A percentile compares a stretch with the other conserved stretches of the same genome.
Evolutionary conservation across 2,888 invertebrate species (phyloP).

Genomic region (Eupithecia dodoneata): DNA sequence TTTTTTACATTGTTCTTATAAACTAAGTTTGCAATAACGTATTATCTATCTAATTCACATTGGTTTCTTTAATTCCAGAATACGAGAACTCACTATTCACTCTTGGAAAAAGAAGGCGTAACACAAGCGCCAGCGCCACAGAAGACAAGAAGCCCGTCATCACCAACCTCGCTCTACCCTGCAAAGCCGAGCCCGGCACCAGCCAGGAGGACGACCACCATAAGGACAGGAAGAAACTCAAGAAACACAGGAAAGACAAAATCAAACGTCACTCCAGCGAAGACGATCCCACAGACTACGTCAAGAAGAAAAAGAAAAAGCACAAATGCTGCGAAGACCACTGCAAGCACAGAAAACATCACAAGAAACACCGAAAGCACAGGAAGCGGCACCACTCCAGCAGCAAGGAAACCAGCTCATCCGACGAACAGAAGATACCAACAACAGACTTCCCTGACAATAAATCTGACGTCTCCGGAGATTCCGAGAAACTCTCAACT

Average conservation of each 20-base stretch:
- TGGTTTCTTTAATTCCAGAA: conserved; percentile 82
- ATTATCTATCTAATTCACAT: neutral
- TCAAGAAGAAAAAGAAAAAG: conserved; percentile 87
- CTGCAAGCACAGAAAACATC: conserved; percentile 89
- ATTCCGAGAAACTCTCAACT: conserved; percentile 69
- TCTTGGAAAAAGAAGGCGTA: conserved; percentile 89
- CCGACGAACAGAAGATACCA: conserved; percentile 77
- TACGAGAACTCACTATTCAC: conserved; percentile 92
- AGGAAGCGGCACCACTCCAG: conserved; percentile 88
- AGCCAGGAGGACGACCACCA: conserved; percentile 74
- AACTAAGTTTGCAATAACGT: no score
- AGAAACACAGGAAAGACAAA: conserved; percentile 88
- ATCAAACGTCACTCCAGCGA: conserved; percentile 76
- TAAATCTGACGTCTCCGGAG: conserved; percentile 77
- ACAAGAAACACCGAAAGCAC: conserved; percentile 92
- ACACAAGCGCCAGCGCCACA: conserved; percentile 86
- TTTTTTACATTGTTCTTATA: no score
- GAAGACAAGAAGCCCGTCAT: conserved; percentile 80
- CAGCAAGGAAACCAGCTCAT: conserved; percentile 79
- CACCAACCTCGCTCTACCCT: conserved; percentile 49
- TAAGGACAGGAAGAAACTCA: conserved; percentile 86
- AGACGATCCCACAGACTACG: conserved; percentile 76
- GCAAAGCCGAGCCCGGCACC: conserved; percentile 53
- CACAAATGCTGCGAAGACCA: conserved; percentile 88
- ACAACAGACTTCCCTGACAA: conserved; percentile 75